Percentiles rank a stretch among this genome's conserved stretches.
Conservation (phyloP, 2,113 vertebrate genomes). For the Psilopogon haemacephalus region DNA sequence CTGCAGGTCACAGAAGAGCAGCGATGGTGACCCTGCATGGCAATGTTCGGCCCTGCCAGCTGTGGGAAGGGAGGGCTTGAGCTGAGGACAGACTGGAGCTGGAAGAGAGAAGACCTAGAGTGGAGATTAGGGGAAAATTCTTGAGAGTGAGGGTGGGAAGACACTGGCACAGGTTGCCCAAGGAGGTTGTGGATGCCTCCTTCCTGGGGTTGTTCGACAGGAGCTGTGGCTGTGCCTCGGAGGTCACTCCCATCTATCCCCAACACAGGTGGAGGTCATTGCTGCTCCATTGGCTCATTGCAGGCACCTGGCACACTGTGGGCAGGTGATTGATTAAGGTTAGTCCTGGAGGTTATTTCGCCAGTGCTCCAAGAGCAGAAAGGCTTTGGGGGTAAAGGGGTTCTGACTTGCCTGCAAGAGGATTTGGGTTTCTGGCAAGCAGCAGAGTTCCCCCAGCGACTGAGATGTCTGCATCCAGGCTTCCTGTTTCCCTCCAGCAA, state of each 20-base stretch:
- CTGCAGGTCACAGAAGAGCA: background rate
- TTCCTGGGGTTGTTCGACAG: no score
- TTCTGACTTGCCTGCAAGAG: background rate
- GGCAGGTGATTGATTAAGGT: background rate
- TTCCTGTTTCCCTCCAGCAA: background rate
- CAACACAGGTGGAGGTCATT: background rate
- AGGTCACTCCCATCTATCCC: background rate
- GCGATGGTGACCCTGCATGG: background rate
- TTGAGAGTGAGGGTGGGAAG: no score
- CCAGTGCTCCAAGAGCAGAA: background rate
- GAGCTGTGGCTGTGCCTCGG: no score
- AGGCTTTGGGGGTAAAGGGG: background rate
- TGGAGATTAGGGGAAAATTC: no score
- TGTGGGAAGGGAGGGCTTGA: background rate
- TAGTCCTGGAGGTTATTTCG: background rate
- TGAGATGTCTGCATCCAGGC: fast-evolving
- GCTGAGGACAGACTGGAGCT: background rate
- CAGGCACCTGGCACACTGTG: background rate
- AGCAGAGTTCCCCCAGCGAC: fast-evolving
- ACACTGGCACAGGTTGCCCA: no score
- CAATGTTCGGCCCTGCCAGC: background rate
- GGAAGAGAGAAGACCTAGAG: no score
- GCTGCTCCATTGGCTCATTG: background rate
- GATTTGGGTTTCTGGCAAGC: background rate
- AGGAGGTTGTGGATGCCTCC: no score